Evolutionary conservation across 2,888 invertebrate genomes (phyloP).

Genomic region (Ephialtes manifestator): DNA sequence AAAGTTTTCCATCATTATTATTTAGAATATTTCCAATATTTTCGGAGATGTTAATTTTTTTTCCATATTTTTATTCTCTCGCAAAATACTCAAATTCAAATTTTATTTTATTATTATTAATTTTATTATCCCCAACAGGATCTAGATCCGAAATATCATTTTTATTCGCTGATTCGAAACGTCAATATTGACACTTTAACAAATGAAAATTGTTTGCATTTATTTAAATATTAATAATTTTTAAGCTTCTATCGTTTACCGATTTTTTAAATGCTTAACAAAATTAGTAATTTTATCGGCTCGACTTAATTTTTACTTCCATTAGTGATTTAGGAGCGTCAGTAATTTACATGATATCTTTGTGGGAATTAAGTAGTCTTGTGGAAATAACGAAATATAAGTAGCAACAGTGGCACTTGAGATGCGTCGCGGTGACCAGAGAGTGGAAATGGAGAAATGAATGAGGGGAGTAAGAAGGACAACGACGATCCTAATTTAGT

Average conservation of each 20-base stretch:
- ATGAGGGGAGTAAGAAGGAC: slow-evolving; percentile 27
- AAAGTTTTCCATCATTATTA: too few species aligned
- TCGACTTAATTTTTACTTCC: not conserved
- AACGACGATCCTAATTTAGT: slow-evolving; percentile 71
- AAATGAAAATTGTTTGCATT: not conserved
- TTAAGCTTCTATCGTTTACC: not conserved
- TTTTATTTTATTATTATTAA: too few species aligned
- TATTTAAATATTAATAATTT: not conserved
- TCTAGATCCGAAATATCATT: too few species aligned
- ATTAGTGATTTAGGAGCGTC: not conserved
- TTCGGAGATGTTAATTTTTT: too few species aligned
- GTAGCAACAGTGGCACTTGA: slow-evolving; percentile 66
- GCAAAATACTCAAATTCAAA: too few species aligned
- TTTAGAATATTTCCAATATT: too few species aligned
- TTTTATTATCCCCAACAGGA: too few species aligned
- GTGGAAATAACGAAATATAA: slow-evolving; percentile 63
- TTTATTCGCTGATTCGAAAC: too few species aligned
- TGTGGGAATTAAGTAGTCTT: slow-evolving; percentile 19
- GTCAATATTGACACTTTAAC: too few species aligned
- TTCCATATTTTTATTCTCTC: too few species aligned
- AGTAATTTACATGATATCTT: slow-evolving; percentile 38
- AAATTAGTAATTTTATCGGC: not conserved
- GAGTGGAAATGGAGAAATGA: slow-evolving; percentile 20
- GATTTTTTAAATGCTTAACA: not conserved
- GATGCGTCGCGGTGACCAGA: slow-evolving; percentile 7